Percentiles rank a stretch among this genome's conserved stretches.
These are phyloP conservation scores for Troides oblongomaculatus DNA, from an alignment of 2,888 invertebrate genomes.

Conservation along the genomic window DNA sequence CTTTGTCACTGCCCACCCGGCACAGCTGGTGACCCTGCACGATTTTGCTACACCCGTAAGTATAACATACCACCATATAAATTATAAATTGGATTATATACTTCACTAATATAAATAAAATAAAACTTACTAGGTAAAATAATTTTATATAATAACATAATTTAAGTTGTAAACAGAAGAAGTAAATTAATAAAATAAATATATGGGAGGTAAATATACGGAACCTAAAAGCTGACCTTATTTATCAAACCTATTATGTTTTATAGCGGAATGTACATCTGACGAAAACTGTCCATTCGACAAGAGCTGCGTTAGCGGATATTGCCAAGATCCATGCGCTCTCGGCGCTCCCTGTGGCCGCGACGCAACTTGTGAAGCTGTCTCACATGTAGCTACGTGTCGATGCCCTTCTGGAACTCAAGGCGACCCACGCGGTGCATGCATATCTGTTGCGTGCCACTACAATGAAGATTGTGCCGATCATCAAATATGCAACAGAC, in stretches of 20 bases:
- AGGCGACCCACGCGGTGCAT: conserved; percentile 89
- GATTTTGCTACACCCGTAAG: conserved; percentile 92
- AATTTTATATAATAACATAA: not conserved
- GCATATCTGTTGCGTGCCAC: conserved; percentile 90
- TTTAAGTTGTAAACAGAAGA: not conserved
- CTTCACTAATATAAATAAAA: too few species aligned
- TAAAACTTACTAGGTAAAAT: not conserved
- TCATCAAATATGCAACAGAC: conserved; percentile 89
- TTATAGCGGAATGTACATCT: conserved; percentile 87
- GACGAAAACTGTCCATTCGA: conserved; percentile 92
- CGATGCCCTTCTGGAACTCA: conserved; percentile 91
- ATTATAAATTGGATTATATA: too few species aligned
- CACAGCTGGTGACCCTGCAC: conserved; percentile 93
- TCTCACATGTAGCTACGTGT: conserved; percentile 89
- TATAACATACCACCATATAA: not conserved
- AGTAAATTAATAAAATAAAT: too few species aligned
- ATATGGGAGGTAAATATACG: not conserved
- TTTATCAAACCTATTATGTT: conserved; percentile 1
- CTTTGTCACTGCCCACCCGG: conserved; percentile 91
- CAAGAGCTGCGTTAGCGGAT: conserved; percentile 87
- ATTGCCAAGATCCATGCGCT: conserved; percentile 89
- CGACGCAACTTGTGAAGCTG: conserved; percentile 87
- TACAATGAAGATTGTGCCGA: conserved; percentile 94
- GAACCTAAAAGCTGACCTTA: not conserved
- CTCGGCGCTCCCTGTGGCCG: conserved; percentile 87